Base-by-base conservation (phyloP, 2,888 invertebrate genomes). In the Ochropleura leucogaster region DNA sequence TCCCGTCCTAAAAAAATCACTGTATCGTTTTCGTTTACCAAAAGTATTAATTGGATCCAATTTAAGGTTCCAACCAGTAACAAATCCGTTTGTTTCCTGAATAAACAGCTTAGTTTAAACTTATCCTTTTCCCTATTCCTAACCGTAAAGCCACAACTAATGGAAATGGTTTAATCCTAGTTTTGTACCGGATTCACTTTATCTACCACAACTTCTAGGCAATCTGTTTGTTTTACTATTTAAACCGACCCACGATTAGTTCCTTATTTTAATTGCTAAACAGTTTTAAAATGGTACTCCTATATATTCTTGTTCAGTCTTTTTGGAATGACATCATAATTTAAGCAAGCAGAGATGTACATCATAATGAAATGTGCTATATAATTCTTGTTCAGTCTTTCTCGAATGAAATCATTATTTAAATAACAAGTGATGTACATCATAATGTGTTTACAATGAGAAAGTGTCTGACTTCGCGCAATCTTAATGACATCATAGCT, bases 101-200 rank as follows among this genome's bases (percentile, higher is more conserved):
- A 77, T 55, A 55, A 62, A 69, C 59, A 30, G 47, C 79, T 62
- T 62, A 64, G 60, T 73, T 84, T 62, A 60, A 80, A 84, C 40
- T 67, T 51, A 14, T 49, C 84, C 80, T 72, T 67, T 84, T 72
- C 69, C 44, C 64, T 53, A 64, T 18, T 40, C 57, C 30, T 44
- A 57, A 57, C 66, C 75, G 46, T 81, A 81, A 81, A 74, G 53
- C 69, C 76, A 67, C 69, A n/a, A 75, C 76, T 74, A 85, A 75
- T 75, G 66, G 68, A 75, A 67, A 75, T 60, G 53, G 55, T 53
- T 64, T 85, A 51, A 82, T 85, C 77, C 65, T 51, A 66, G 77
- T 77, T 75, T 62, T 66, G 60, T 55, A 57, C 57, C 18, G 59
- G 62, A 77, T 85, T 70, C 44, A 70, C 20, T 68, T 63, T 65